Evolutionary conservation across 2,888 invertebrate genomes (phyloP).

Genomic region (Choristoneura rosaceana): DNA sequence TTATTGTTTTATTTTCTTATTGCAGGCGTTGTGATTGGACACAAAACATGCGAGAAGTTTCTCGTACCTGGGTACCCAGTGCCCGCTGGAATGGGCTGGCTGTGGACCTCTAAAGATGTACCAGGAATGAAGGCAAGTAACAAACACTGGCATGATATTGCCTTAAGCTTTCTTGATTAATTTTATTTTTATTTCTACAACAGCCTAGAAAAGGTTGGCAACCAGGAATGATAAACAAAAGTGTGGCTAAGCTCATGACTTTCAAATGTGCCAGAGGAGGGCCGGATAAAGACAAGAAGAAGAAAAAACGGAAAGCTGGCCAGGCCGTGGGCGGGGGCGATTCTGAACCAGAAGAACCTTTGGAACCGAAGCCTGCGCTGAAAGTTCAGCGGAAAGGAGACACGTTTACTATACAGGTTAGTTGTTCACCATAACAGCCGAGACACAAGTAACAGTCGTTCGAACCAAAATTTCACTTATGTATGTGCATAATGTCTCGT

Average conservation of each 20-base stretch:
- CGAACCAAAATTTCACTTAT: too few species aligned
- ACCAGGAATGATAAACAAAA: conserved; percentile 84
- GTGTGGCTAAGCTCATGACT: conserved; percentile 76
- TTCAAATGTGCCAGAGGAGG: conserved; percentile 74
- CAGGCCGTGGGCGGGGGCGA: conserved; percentile 68
- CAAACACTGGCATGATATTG: background rate
- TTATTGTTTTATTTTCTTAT: background rate
- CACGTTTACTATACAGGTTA: conserved; percentile 86
- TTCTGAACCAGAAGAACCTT: conserved; percentile 75
- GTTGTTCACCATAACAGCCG: conserved; percentile 5
- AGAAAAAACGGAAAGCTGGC: conserved; percentile 63
- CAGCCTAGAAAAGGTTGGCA: conserved; percentile 83
- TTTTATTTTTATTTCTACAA: conserved; percentile 28
- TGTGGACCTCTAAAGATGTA: conserved; percentile 82
- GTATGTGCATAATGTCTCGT: too few species aligned
- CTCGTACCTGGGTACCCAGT: conserved; percentile 79
- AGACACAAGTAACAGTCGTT: too few species aligned
- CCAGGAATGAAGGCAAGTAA: conserved; percentile 70
- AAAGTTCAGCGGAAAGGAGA: conserved; percentile 88
- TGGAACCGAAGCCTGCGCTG: conserved; percentile 87
- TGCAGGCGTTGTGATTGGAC: conserved; percentile 81
- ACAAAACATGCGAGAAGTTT: conserved; percentile 80
- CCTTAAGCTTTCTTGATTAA: background rate
- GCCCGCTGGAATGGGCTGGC: conserved; percentile 88
- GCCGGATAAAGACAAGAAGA: conserved; percentile 70